These are phyloP conservation scores for Pseudomugil gertrudae DNA, from an alignment of 2,797 vertebrate species.

Conservation along the genomic window DNA sequence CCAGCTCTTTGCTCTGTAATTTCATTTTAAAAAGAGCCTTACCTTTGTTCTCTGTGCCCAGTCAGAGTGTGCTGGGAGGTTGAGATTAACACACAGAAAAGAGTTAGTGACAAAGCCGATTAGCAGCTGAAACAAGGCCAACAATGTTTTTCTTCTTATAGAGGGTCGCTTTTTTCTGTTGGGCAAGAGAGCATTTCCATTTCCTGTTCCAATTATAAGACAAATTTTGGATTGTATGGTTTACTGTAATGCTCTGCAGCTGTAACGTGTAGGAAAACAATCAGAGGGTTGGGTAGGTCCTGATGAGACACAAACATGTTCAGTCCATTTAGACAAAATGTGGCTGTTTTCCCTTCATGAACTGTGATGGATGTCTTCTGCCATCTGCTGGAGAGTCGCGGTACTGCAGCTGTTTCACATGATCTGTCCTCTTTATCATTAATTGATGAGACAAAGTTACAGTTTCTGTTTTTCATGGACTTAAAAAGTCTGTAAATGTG, in stretches of 20 bases:
- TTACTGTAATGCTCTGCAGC: not conserved
- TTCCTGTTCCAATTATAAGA: slow-evolving; percentile 1
- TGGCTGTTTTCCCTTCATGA: slow-evolving; percentile 6
- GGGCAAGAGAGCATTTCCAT: slow-evolving; percentile 17
- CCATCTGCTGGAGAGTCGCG: slow-evolving; percentile 56
- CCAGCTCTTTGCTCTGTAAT: slow-evolving; percentile 73
- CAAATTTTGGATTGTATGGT: not conserved
- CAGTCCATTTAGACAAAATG: not conserved
- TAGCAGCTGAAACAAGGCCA: slow-evolving; percentile 75
- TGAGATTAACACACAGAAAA: slow-evolving; percentile 75
- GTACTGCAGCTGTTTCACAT: not conserved
- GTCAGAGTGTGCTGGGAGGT: slow-evolving; percentile 69
- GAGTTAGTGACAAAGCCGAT: slow-evolving; percentile 79
- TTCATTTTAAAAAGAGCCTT: slow-evolving; percentile 79
- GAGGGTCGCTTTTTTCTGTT: slow-evolving; percentile 32
- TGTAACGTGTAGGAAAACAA: not conserved
- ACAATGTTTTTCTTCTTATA: slow-evolving; percentile 45
- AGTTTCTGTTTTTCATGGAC: no score
- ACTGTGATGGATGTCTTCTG: slow-evolving; percentile 42
- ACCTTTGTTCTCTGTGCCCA: slow-evolving; percentile 77
- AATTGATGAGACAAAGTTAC: no score
- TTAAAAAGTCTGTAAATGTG: no score
- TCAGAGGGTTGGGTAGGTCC: not conserved
- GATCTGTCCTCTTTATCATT: no score
- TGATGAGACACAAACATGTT: slow-evolving; percentile 5